phyloP scores from a whole-genome alignment of 2,797 vertebrate species.

The Manis pentadactyla region DNA sequence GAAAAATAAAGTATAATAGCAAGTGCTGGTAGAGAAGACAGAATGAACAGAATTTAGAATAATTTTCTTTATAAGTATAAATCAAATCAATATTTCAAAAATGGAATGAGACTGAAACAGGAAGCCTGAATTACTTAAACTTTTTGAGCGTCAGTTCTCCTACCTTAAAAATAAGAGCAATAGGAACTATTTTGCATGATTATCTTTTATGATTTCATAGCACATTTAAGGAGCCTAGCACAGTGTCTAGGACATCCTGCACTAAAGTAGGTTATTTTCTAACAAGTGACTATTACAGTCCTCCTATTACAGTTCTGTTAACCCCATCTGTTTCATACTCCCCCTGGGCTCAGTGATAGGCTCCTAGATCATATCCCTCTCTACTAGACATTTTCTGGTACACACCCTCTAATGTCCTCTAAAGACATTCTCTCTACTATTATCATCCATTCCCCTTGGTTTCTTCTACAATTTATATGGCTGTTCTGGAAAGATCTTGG shows the following conservation, averaged over 20 bases:
- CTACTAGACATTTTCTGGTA: too few species aligned
- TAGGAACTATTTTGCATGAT: not conserved
- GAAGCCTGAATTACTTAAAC: not conserved
- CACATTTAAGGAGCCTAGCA: not conserved
- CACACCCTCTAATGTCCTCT: too few species aligned
- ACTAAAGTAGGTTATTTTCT: not conserved
- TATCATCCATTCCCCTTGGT: not conserved
- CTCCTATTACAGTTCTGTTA: not conserved
- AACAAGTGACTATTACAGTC: not conserved
- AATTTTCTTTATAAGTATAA: not conserved
- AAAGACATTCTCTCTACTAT: not conserved
- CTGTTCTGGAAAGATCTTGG: not conserved
- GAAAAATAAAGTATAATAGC: not conserved
- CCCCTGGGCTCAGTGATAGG: not conserved
- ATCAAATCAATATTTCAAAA: constrained; percentile 24
- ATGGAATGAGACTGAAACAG: not conserved
- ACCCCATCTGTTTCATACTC: not conserved
- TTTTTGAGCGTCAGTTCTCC: not conserved
- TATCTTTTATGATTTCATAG: not conserved
- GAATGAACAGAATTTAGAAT: not conserved
- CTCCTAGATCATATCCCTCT: not conserved
- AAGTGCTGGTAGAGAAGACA: not conserved
- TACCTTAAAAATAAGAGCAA: not conserved
- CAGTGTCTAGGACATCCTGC: not conserved
- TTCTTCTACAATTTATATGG: not conserved